Evolutionary conservation across 2,888 invertebrate species (phyloP), one percentile per base, ranked within the genome.

Genomic region (Caenorhabditis virilis): DNA sequence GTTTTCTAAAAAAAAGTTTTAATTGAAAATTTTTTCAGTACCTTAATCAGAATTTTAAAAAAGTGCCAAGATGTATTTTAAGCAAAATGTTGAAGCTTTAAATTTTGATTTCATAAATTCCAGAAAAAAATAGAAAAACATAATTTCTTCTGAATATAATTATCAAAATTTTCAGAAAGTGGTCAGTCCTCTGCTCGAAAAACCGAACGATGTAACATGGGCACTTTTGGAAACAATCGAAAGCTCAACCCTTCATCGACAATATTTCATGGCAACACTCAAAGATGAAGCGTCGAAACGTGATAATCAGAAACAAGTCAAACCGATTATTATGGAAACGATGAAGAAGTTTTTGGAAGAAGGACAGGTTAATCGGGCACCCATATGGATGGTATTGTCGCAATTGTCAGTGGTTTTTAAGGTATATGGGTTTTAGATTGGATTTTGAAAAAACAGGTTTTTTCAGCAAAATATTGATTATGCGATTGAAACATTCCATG

Each of bases 341-440:
- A 65, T 65, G 65, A 56, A 53, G 20, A 30, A 9, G 5, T 51
- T 43, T 26, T 49, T 65, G 5, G 22, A 25, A 2, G 35, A 46
- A 1, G 46, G 18, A 20, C 18, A 18, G 13, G 39, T 20, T 13
- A 23, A 47, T 30, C 23, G 23, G 35, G 25, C 47, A 20, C 11
- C 55, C 4, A 48, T 56, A 11, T 65, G 65, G 65, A 65, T 65
- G 65, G 65, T 65, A 16, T 60, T 65, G 42, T 65, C 65, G 6
- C 65, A 65, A 47, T 33, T 65, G 23, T 48, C 41, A 39, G 60
- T 60, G 1, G 45, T 52, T 11, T 65, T 55, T 43, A 33, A 27
- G 27, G 23, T 20, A n/a, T 11, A 20, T 43, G 6, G 11, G 23
- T 16, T 20, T 26, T 11, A 30, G 13, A 30, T 30, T 13, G 13